Evolutionary conservation across 2,113 vertebrate species (phyloP).

Genomic region (Hipposideros armiger): DNA sequence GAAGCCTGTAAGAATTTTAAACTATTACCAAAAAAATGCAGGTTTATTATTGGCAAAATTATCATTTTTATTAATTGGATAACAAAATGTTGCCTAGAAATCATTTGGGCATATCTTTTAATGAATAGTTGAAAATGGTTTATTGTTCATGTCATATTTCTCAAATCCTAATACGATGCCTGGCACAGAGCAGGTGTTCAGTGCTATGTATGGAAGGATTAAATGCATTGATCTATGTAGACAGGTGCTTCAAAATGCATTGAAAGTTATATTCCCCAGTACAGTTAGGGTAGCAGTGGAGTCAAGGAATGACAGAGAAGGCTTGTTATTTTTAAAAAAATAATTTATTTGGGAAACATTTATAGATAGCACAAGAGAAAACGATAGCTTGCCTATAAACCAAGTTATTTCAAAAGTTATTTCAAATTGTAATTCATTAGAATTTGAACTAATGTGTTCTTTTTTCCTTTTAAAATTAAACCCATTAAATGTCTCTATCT

Average conservation of each 20-base stretch:
- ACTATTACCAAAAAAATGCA: not conserved
- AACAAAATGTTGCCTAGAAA: not conserved
- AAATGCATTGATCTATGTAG: not conserved
- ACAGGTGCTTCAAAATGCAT: not conserved
- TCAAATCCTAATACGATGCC: not conserved
- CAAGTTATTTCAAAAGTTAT: constrained; percentile 9
- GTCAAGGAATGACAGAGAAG: not conserved
- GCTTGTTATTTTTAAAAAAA: not conserved
- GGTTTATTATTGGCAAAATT: not conserved
- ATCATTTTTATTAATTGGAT: not conserved
- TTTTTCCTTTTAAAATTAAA: constrained; percentile 17
- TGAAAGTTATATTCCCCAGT: not conserved
- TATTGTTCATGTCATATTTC: not conserved
- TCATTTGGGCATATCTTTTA: not conserved
- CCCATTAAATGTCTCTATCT: not conserved
- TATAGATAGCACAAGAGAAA: not conserved
- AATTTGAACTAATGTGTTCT: not conserved
- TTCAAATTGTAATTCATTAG: not conserved
- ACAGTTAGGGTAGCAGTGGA: not conserved
- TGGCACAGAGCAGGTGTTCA: not conserved
- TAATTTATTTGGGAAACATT: not conserved
- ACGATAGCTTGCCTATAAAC: not conserved
- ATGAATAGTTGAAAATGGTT: not conserved
- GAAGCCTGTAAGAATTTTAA: not conserved
- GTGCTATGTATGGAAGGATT: not conserved